Base-by-base conservation (phyloP, 2,797 vertebrate genomes). In the Calcarius lapponicus region DNA sequence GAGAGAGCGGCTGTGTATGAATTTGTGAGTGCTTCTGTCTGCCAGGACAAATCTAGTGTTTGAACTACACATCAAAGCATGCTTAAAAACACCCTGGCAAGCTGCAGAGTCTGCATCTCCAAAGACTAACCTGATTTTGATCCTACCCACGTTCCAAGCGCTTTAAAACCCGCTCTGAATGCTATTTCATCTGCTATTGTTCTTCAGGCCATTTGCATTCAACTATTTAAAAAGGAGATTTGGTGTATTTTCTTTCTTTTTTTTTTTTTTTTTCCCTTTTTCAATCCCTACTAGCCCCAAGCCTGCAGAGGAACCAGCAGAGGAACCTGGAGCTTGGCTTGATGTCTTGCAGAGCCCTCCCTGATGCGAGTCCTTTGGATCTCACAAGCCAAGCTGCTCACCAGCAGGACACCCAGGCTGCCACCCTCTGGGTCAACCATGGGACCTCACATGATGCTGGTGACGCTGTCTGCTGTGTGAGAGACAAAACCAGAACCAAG, bases 21-120 rank as follows among this genome's bases (percentile, higher is more conserved):
- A 92, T 92, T 93, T 87, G 66, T 90, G 83, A 96, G 93, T 90
- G 86, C 86, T 94, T 94, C 80, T 92, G 93, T 96, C 92, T 95
- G 94, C 95, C 96, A 97, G 95, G 93, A 97, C 95, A 96, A 94
- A 96, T 93, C 92, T 94, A 67, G 58, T 94, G 89, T 96, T 96
- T 97, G 95, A 97, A 97, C 91, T 91, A 89, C 90, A 96, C 95
- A 94, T 96, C 95, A 97, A 97, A 97, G 97, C 84, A 53, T 72
- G 80, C 94, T 96, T 96, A 86, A 95, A 97, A 96, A 92, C 94
- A 96, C 74, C 47, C 91, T 90, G 93, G 96, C 94, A 97, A 96
- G 92, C 93, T 91, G 91, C 93, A 94, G 84, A 83, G 88, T 91
- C 86, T 93, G 91, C 87, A 93, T 95, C 87, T 95, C 93, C 89